Conservation (phyloP, 2,888 invertebrate genomes). For the Lacanobia wlatinum region DNA sequence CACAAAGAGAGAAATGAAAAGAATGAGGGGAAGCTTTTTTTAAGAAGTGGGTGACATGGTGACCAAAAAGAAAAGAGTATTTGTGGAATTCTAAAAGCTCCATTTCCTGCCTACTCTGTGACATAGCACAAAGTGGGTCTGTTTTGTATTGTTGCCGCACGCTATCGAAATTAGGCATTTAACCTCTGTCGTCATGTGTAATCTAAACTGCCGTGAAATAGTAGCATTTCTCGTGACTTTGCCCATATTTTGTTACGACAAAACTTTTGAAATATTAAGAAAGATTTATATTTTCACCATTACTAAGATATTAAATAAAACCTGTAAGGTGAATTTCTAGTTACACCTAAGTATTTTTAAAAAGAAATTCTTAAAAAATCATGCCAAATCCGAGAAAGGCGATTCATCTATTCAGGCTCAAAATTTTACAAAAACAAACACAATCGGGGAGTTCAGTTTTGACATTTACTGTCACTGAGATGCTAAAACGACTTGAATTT, state of each 20-base stretch:
- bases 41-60: too few relatives aligned
- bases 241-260: constrained; percentile 18
- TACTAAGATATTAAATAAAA: not conserved
- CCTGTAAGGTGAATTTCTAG: not conserved
- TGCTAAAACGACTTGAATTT: too few relatives aligned
- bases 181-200: constrained; percentile 44
- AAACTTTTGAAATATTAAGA: not conserved
- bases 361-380: too few relatives aligned
- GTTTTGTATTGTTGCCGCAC: constrained; percentile 37
- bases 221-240: constrained; percentile 30
- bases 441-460: too few relatives aligned
- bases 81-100: not conserved
- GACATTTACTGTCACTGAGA: too few relatives aligned
- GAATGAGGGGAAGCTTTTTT: too few relatives aligned
- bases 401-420: too few relatives aligned
- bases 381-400: too few relatives aligned
- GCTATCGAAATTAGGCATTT: constrained; percentile 51
- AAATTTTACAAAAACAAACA: too few relatives aligned
- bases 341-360: too few relatives aligned
- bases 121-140: constrained; percentile 47
- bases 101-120: constrained; percentile 28
- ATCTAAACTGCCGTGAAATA: constrained; percentile 34
- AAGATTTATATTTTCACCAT: not conserved
- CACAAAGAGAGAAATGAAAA: too few relatives aligned
- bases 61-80: too few relatives aligned